A percentile compares a stretch with the other conserved stretches of the same genome.
These are phyloP conservation scores for Poeciliopsis turrubarensis DNA, from an alignment of 2,113 vertebrate genomes.

Conservation along the genomic window DNA sequence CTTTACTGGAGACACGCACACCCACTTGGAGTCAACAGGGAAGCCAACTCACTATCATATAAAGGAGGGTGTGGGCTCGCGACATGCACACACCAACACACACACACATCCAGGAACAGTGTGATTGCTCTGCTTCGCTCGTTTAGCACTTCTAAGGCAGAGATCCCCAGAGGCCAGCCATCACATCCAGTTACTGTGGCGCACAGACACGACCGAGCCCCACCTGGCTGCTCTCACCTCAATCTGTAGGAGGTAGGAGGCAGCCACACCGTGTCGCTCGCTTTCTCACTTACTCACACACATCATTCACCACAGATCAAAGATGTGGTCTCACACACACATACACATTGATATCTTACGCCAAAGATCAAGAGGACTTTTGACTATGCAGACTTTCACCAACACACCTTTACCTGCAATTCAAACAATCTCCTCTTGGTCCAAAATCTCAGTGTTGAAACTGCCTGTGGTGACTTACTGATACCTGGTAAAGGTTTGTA, in stretches of 20 bases:
- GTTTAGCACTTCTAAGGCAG: slow-evolving; percentile 75
- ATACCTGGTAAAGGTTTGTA: background rate
- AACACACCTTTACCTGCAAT: slow-evolving; percentile 21
- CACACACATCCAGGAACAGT: slow-evolving; percentile 41
- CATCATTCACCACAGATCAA: slow-evolving; percentile 52
- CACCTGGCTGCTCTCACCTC: slow-evolving; percentile 72
- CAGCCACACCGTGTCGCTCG: slow-evolving; percentile 37
- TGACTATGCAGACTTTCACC: slow-evolving; percentile 20
- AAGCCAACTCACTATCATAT: slow-evolving; percentile 32
- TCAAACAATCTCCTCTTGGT: slow-evolving; percentile 14
- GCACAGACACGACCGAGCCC: slow-evolving; percentile 61
- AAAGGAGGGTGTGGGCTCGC: slow-evolving; percentile 29
- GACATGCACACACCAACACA: slow-evolving; percentile 22
- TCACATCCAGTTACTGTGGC: slow-evolving; percentile 77
- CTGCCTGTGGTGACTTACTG: background rate
- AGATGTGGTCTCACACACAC: slow-evolving; percentile 37
- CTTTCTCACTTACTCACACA: slow-evolving; percentile 28
- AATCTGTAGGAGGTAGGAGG: slow-evolving; percentile 64
- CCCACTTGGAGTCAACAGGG: slow-evolving; percentile 43
- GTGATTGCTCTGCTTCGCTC: slow-evolving; percentile 74
- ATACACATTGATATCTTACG: slow-evolving; percentile 23
- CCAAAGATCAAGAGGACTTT: slow-evolving; percentile 48
- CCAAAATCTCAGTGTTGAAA: slow-evolving; percentile 6
- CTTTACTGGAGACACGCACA: slow-evolving; percentile 53
- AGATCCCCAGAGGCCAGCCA: slow-evolving; percentile 71